Evolutionary conservation across 2,113 vertebrate species (phyloP), one percentile per base, ranked within the genome.

Genomic region (Coptodon bakossiorum): DNA sequence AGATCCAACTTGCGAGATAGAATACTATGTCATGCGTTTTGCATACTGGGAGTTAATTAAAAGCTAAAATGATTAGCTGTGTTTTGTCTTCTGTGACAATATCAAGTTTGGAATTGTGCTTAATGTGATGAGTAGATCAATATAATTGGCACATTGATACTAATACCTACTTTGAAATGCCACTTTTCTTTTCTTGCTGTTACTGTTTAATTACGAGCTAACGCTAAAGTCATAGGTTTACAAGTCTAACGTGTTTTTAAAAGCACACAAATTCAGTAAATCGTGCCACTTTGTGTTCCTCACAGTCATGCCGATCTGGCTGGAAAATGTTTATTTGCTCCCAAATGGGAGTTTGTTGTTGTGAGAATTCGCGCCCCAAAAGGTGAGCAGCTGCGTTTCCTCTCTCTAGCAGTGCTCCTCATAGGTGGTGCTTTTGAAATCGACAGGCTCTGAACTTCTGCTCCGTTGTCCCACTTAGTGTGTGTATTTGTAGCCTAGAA

Each of bases 401-500:
- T 36, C 45, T 29, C 6, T 68, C 24, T 34, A 14, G 50, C 13
- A 2, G 13, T 22, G 61, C 36, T 73, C 50, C 43, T 66, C 40
- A 38, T 57, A n/a, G 40, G 5, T 16, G 19, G 6, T 86, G 79
- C 80, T 48, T 86, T 81, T 29, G 66, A 86, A 68, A 80, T 57
- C 9, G 45, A 43, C 48, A 78, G 63, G n/a, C 84, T 66, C 54
- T 91, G 13, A 4, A 88, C 85, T 73, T 84, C 85, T 91, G 81
- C 50, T 22, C 36, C 13, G n/a, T 48, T 52, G 24, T 68, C 76
- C 48, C 59, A 4, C 71, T 82, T 3, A 4, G 24, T 48, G 8
- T 48, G 53, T 24, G 5, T 59, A 56, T 22, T 31, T 27, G 57
- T 48, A 29, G 79, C 85, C 61, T 85, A 68, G 29, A 91, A 78